Evolutionary conservation across 2,113 vertebrate species (phyloP), one percentile per base, ranked within the genome.

Genomic region (Eulacestoma nigropectus): DNA sequence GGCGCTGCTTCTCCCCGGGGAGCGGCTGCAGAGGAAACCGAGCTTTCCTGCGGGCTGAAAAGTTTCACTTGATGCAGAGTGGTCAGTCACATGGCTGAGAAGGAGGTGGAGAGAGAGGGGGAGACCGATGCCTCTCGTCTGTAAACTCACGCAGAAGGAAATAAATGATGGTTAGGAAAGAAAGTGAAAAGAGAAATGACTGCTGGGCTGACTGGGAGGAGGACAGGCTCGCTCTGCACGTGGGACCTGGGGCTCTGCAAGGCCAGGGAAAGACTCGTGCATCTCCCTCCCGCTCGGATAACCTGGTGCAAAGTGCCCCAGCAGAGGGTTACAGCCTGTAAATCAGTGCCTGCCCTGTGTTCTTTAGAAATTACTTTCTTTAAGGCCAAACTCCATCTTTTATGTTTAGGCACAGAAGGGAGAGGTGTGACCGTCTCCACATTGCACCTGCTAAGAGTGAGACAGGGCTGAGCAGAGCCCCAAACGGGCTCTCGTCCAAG

Each of bases 401-500:
- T 26, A 18, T 11, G 4, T 52, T 29, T 41, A 86, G 55, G n/a
- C 37, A 16, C 23, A 39, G 53, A 37, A 53, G 18, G 56, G 52
- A 83, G 41, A 49, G 10, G 11, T 21, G 33, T n/a, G 44, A 16
- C 27, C 49, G 7, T 7, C 37, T 21, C 33, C 4, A 3, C 64
- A 75, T 53, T 30, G 60, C 37, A n/a, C 33, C 39, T 62, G 63
- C 32, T 20, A 1, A 10, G n/a, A 20, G 49, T 0, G 2, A 30
- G 33, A 4, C 11, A 18, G 55, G 13, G 49, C 75, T 42, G n/a
- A 65, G 63, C 86, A 47, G 46, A 88, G 41, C 27, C 63, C 39
- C n/a, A 4, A 0, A 2, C 0, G 1, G 13, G 35, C 70, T 41
- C 47, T 16, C 3, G 9, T 8, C 10, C 46, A 1, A 20, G 59